Base-by-base conservation (phyloP, 2,888 invertebrate genomes). In the Acronicta alni region DNA sequence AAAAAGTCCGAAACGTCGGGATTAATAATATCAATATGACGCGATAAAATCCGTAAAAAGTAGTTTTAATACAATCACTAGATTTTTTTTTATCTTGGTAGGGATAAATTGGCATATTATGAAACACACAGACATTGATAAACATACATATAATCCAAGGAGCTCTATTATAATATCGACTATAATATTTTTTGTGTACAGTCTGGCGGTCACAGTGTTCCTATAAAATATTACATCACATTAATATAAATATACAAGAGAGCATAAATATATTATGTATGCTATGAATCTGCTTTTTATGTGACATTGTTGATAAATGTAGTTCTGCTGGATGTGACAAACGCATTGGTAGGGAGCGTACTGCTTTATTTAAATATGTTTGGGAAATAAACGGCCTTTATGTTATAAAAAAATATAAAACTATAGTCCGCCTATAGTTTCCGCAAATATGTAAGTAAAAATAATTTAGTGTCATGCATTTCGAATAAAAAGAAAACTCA, bases 231-330 rank as follows among this genome's bases (percentile, higher is more conserved):
- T 78, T 70, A 76, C 70, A 67, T 68, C 64, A 75, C 67, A 72
- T 74, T 66, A 72, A 69, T 73, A 67, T 61, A 66, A 72, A 68
- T 67, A 68, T 60, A 74, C 51, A 66, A 63, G 42, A 54, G 52
- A 49, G 47, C 55, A 58, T 70, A 49, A 55, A 72, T 72, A 55
- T 45, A 70, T 69, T 63, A 60, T 64, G 59, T 60, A 68, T 72
- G 75, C 65, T 55, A 72, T 75, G 66, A 73, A 75, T 75, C 57
- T 57, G 52, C 65, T 74, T 79, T 77, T 74, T 79, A 77, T 77
- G 63, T 67, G 71, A 73, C 72, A 72, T 39, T 62, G 56, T 59
- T 18, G 51, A 63, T 17, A 48, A 45, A 46, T 61, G 12, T 43
- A 20, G 23, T 18, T 20, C 6, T 15, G 15, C 78, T 76, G 59